Base-by-base conservation (phyloP, 2,888 invertebrate species). In the Boloria selene region DNA sequence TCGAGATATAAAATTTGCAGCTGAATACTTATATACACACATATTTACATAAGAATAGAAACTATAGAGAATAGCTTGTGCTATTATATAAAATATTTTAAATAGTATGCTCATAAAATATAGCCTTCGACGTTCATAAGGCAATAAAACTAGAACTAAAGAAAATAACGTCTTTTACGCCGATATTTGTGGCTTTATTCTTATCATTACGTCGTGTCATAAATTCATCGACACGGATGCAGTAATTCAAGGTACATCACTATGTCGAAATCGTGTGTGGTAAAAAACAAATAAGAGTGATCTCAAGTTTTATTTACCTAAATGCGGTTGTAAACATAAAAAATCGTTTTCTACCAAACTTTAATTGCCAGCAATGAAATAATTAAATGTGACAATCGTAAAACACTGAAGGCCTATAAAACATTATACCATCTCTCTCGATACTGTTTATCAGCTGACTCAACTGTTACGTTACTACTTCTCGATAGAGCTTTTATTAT, bases 311-410 rank as follows among this genome's bases (percentile, higher is more conserved):
- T 92, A 91, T 91, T 90, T 88, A 87, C 87, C 85, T 85, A 90
- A 89, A 91, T 85, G 84, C 81, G 85, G 85, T 84, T 81, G 86
- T 90, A 87, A 90, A 86, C 80, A 80, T 81, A 85, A 87, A 88
- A 90, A 88, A 86, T 80, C 83, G 81, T 83, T 88, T 87, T 88
- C 86, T 82, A 85, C 88, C 82, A 87, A 90, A 90, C 82, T 90
- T 90, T 91, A 89, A 92, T 91, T 89, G 90, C 90, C 79, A 76
- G 85, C 90, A 90, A 90, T 91, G 87, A 89, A 91, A 86, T 91
- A 91, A 92, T 91, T 92, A 91, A 91, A 91, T 86, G 88, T 86
- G 90, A 90, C 90, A 90, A 85, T 89, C 92, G 88, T 92, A 91
- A 91, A 92, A 86, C 88, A 89, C 83, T 80, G 84, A 76, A 75